Evolutionary conservation across 2,888 invertebrate genomes (phyloP), one percentile per base, ranked within the genome.

Genomic region (Leptinotarsa peninsularis): DNA sequence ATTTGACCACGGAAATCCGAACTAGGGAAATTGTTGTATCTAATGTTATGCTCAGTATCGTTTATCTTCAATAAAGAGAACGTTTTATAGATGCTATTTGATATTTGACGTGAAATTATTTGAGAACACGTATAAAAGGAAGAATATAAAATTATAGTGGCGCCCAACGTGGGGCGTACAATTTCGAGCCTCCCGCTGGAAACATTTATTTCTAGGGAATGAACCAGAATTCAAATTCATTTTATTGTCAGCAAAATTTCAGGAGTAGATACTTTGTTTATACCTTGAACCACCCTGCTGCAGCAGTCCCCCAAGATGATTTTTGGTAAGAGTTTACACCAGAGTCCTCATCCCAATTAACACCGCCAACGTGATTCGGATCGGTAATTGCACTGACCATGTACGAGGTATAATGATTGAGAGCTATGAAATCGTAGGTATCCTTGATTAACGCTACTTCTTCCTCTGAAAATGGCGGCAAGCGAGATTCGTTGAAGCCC

Each of bases 401-500:
- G 58, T 76, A 77, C 17, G 82, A 76, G 21, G 80, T 77, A 63
- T 82, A 82, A 49, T 80, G 79, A 67, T 82, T 82, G 4, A 82
- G 23, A 4, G 79, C 81, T 18, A 82, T 33, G 49, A 68, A 78
- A 54, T 78, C 80, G 50, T 76, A 80, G 21, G 77, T 79, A 23
- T 77, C 92, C 49, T 87, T 88, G 49, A 95, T 91, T 72, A 89
- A 88, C 13, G 88, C 85, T 4, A 93, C 88, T 89, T 94, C 94
- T 49, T 91, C 89, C 0, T 83, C 50, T 0, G 91, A 92, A 83
- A 94, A 93, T 71, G 84, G 84, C 0, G 94, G 94, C 5, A 94
- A 88, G 17, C 93, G 90, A 0, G 93, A 93, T 15, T 90, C 87
- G 0, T 88, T 83, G 79, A 90, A 93, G 18, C 83, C 83, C 81